phyloP scores from a whole-genome alignment of 2,888 invertebrate species.

The Tipula vernalis region DNA sequence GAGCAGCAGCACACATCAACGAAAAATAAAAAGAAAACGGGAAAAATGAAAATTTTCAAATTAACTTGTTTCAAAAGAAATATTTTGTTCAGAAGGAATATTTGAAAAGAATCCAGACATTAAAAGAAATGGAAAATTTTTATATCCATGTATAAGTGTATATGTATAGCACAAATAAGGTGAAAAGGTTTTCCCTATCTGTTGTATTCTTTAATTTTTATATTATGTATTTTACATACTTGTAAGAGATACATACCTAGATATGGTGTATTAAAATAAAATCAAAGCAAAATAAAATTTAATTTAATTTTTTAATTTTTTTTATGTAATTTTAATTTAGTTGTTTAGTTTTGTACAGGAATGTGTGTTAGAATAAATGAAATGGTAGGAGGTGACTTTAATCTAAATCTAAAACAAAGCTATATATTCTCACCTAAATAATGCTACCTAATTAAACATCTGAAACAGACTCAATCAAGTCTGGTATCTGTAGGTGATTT shows the following conservation, averaged over 20 bases:
- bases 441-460: too few species aligned
- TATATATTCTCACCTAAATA: too few species aligned
- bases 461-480: too few species aligned
- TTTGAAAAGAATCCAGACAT: not conserved
- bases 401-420: not conserved
- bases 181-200: not conserved
- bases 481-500: too few species aligned
- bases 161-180: not conserved
- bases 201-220: not conserved
- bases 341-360: not conserved
- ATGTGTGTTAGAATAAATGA: not conserved
- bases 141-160: too few species aligned
- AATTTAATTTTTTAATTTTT: not conserved
- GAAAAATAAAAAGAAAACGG: not conserved
- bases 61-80: not conserved
- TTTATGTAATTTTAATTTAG: not conserved
- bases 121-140: not conserved
- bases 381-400: not conserved
- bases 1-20: not conserved
- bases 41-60: not conserved
- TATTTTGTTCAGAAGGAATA: not conserved
- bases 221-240: not conserved
- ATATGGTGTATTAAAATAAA: not conserved
- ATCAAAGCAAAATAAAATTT: not conserved
- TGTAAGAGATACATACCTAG: not conserved